These are phyloP conservation scores for Catagonus wagneri DNA, from an alignment of 2,113 vertebrate species.

Conservation along the genomic window DNA sequence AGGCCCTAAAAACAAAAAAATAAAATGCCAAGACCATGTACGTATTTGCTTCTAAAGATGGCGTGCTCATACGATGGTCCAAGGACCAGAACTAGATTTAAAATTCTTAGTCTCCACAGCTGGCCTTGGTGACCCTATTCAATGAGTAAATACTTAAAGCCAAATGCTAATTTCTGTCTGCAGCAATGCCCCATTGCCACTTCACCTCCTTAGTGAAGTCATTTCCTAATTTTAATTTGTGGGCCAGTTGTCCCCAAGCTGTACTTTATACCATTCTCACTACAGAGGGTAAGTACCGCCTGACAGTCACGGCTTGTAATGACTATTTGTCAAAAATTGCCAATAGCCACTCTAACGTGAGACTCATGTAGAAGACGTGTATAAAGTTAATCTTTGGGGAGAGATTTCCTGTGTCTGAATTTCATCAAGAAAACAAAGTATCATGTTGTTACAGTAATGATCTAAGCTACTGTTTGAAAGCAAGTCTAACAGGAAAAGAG, in stretches of 20 bases:
- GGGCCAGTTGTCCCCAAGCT: neutral
- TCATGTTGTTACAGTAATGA: neutral
- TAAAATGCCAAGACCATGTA: neutral
- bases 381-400: neutral
- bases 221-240: neutral
- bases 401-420: neutral
- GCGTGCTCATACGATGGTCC: neutral
- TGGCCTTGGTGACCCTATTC: accelerated
- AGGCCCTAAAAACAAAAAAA: too few species aligned
- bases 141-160: neutral
- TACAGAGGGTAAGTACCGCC: neutral
- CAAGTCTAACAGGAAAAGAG: neutral
- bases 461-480: neutral
- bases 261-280: neutral
- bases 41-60: neutral
- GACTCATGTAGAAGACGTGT: neutral
- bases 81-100: neutral
- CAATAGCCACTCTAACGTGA: neutral
- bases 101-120: too few species aligned
- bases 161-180: neutral
- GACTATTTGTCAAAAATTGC: neutral
- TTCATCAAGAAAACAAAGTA: neutral
- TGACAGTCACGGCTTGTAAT: neutral
- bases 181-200: neutral
- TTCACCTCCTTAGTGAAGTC: neutral